Evolutionary conservation across 2,888 invertebrate genomes (phyloP).

Genomic region (Epicampocera succincta): DNA sequence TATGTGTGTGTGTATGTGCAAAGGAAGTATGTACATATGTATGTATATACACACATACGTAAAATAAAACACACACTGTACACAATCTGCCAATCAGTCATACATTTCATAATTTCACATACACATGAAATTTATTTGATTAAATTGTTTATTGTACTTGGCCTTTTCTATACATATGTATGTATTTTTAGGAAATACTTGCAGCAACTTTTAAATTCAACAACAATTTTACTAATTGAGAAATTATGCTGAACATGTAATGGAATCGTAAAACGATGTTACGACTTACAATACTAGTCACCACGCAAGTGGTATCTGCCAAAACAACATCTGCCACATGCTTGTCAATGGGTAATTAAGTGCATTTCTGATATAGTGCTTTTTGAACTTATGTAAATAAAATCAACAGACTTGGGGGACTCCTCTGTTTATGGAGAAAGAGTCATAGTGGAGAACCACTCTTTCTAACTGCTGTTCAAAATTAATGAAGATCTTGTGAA

Average conservation of each 20-base stretch:
- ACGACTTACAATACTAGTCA: not conserved
- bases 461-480: too few relatives aligned
- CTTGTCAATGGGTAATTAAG: not conserved
- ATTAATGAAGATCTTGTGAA: too few relatives aligned
- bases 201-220: conserved; percentile 35
- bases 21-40: too few relatives aligned
- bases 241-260: conserved; percentile 14
- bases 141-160: too few relatives aligned
- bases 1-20: not conserved
- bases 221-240: not conserved
- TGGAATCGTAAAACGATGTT: not conserved
- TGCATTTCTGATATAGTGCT: not conserved
- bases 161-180: not conserved
- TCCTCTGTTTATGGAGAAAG: too few relatives aligned
- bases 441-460: too few relatives aligned
- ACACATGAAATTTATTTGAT: not conserved
- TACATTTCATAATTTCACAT: conserved; percentile 30
- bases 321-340: conserved; percentile 15
- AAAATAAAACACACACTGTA: conserved; percentile 18
- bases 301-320: conserved; percentile 16
- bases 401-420: too few relatives aligned
- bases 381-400: not conserved
- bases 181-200: conserved; percentile 58
- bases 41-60: conserved; percentile 17
- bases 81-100: conserved; percentile 14